Evolutionary conservation across 2,797 vertebrate genomes (phyloP).

Genomic region (Onychomys leucogaster): DNA sequence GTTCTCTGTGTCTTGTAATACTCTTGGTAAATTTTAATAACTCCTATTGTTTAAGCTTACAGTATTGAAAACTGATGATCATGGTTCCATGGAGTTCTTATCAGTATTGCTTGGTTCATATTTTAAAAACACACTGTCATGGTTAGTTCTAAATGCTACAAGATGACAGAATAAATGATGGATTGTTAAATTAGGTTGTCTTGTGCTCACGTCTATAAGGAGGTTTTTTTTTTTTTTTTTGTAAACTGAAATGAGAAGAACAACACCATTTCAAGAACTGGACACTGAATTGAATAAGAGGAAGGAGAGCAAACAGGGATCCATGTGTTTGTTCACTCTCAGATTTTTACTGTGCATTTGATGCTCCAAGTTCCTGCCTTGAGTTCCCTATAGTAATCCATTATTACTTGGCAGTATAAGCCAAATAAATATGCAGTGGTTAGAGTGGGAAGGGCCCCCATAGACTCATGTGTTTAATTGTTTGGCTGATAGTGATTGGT

Average conservation of each 20-base stretch:
- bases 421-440: background rate
- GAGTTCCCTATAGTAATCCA: background rate
- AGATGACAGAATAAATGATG: background rate
- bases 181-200: background rate
- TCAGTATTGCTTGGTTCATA: background rate
- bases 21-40: background rate
- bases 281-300: background rate
- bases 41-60: background rate
- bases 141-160: background rate
- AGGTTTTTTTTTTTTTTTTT: background rate
- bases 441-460: background rate
- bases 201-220: background rate
- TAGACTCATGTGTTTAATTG: background rate
- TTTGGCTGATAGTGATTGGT: background rate
- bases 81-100: background rate
- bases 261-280: background rate
- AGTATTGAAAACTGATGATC: background rate
- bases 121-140: background rate
- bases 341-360: background rate
- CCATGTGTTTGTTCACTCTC: background rate
- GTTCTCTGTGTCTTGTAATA: background rate
- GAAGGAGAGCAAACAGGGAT: background rate
- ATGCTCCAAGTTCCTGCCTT: background rate
- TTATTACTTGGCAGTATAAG: background rate
- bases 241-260: background rate